Percentiles rank a stretch among this genome's conserved stretches.
phyloP scores from a whole-genome alignment of 2,113 vertebrate species.

The Heliornis fulica region DNA sequence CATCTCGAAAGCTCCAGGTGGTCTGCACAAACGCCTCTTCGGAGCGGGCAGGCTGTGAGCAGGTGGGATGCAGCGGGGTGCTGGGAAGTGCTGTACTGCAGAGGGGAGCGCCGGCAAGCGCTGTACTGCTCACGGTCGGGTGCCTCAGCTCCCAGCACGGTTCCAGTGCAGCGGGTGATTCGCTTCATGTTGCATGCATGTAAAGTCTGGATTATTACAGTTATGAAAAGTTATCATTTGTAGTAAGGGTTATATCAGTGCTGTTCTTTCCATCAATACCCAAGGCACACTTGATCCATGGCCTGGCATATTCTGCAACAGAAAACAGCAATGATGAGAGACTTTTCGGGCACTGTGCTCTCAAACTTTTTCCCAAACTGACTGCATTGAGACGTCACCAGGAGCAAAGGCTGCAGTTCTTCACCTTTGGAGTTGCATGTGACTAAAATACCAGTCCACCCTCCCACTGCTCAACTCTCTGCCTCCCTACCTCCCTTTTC shows the following conservation, averaged over 20 bases:
- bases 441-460: background rate
- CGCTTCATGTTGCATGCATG: background rate
- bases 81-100: background rate
- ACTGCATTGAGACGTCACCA: background rate
- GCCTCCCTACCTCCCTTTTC: background rate
- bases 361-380: background rate
- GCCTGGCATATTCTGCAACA: constrained; percentile 70
- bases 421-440: background rate
- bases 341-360: background rate
- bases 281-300: constrained; percentile 75
- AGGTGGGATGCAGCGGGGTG: background rate
- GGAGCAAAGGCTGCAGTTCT: background rate
- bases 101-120: background rate
- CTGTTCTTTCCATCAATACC: constrained; percentile 43
- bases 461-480: too few relatives aligned
- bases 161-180: background rate
- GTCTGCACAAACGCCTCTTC: background rate
- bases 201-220: background rate
- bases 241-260: background rate
- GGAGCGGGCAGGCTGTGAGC: background rate
- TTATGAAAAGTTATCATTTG: background rate
- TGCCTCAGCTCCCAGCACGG: background rate
- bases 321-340: background rate
- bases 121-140: background rate
- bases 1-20: background rate